Evolutionary conservation across 1,140 invertebrate species (phyloP), one percentile per base, ranked within the genome.

Genomic region (Pristionchus pacificus): DNA sequence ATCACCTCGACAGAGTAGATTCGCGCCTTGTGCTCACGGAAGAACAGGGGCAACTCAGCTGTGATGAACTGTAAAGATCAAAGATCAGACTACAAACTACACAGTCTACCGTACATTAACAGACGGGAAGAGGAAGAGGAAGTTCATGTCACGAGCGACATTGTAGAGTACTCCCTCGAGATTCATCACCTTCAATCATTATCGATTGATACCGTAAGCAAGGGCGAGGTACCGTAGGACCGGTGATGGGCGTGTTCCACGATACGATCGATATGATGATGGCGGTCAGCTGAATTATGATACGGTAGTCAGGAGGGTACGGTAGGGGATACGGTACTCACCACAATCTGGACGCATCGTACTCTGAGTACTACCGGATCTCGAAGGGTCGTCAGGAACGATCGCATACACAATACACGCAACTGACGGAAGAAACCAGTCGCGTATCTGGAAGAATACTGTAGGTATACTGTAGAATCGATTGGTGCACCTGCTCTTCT

Each of bases 141-240:
- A 85, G 1, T 78, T 80, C 90, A 93, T 92, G 84, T 93, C 94
- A 2, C 91, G 93, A 1, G 95, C 86, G 80, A 94, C 90, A 68
- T 96, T 89, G 82, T 95, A 97, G 29, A 97, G 87, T 24, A 91
- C 92, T 60, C 94, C 94, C 82, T 95, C 95, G 69, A 96, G 93
- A 84, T 96, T 97, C 89, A 92, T 91, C 0, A 95, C 91, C 2
- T 92, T 92, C 77, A 92, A 58, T 1, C 80, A 6, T 49, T 49
- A 49, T 49, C 38, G 38, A 49, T 10, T 49, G 38, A 49, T 19
- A 49, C 38, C 79, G 63, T 69, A 27, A 71, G 25, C 19, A 38
- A 27, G 28, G 57, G 55, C 15, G 85, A 81, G 57, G 77, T 70
- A 62, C 85, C 84, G 19, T 58, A 28, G 55, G 71, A 85, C 83